Evolutionary conservation across 2,113 vertebrate species (phyloP), one percentile per base, ranked within the genome.

Genomic region (Phoxinus phoxinus): DNA sequence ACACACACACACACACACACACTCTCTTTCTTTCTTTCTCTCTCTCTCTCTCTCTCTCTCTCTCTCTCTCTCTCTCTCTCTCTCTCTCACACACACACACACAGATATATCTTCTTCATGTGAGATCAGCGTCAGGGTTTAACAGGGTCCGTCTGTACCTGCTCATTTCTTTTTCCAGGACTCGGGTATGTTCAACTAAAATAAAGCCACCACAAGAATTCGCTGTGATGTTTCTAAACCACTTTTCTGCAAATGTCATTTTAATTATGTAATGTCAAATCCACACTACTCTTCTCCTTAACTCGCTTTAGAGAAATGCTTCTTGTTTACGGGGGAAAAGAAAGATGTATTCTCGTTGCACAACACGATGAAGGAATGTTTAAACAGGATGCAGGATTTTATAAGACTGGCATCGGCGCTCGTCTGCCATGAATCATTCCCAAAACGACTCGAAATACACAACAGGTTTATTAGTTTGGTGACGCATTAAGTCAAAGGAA

Each of bases 401-500:
- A 81, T 69, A 85, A 61, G 81, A 23, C 80, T 81, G 83, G 72
- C 46, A 86, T 86, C 35, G 9, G 23, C 53, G 9, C 76, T 58
- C 56, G n/a, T 30, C n/a, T 51, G 56, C 35, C n/a, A 63, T 63
- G 71, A 86, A 81, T 81, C 63, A 58, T 8, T 79, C 37, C 11
- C 27, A 58, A 41, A 51, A 41, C 0, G 8, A 41, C 10, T 9
- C 27, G 59, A 85, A 86, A 79, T 80, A 51, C 56, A 81, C 75
- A 84, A 61, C 69, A 83, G 84, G 58, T 81, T 88, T 84, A 88
- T 87, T 84, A 78, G 44, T 81, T 85, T 82, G 69, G 63, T 88
- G 87, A 88, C 56, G 83, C 79, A 87, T 86, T 85, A 87, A 86
- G 84, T 89, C 87, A 87, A 86, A 90, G 85, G 83, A 86, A 77